Evolutionary conservation across 2,888 invertebrate species (phyloP).

Genomic region (Pherbina coryleti): DNA sequence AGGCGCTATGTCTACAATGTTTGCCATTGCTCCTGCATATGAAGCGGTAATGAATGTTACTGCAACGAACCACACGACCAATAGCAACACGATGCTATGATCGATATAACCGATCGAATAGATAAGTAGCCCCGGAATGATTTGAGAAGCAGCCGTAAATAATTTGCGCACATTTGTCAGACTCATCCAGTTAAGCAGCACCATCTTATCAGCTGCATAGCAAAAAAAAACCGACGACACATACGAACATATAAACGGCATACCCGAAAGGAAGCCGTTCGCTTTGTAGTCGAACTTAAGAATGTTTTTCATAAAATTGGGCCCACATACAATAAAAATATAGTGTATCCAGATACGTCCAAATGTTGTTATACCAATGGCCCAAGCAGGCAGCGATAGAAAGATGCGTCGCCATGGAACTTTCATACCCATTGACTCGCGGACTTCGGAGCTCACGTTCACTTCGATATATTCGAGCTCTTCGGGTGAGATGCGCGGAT

Average conservation of each 20-base stretch:
- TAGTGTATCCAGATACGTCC: constrained; percentile 83
- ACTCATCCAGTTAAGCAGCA: constrained; percentile 73
- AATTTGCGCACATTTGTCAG: constrained; percentile 77
- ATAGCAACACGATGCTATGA: constrained; percentile 72
- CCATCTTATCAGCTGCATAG: constrained; percentile 76
- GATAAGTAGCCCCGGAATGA: constrained; percentile 77
- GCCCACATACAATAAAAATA: constrained; percentile 79
- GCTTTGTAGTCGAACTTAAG: constrained; percentile 78
- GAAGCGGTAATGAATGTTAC: constrained; percentile 80
- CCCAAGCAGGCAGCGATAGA: constrained; percentile 77
- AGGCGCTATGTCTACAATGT: constrained; percentile 83
- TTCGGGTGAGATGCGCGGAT: constrained; percentile 76
- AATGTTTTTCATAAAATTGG: constrained; percentile 79
- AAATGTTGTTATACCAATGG: constrained; percentile 80
- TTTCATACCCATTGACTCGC: constrained; percentile 68
- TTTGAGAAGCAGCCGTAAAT: constrained; percentile 78
- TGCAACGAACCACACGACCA: constrained; percentile 78
- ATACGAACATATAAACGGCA: constrained; percentile 79
- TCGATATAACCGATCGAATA: constrained; percentile 76
- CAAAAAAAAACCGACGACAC: constrained; percentile 79
- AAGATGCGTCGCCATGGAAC: constrained; percentile 78
- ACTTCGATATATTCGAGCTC: constrained; percentile 78
- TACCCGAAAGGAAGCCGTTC: constrained; percentile 78
- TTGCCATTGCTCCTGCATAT: constrained; percentile 83
- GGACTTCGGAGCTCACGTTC: constrained; percentile 73